Percentiles rank a stretch among this genome's conserved stretches.
These are phyloP conservation scores for Agonopterix alstromeriana DNA, from an alignment of 2,888 invertebrate genomes.

Conservation along the genomic window DNA sequence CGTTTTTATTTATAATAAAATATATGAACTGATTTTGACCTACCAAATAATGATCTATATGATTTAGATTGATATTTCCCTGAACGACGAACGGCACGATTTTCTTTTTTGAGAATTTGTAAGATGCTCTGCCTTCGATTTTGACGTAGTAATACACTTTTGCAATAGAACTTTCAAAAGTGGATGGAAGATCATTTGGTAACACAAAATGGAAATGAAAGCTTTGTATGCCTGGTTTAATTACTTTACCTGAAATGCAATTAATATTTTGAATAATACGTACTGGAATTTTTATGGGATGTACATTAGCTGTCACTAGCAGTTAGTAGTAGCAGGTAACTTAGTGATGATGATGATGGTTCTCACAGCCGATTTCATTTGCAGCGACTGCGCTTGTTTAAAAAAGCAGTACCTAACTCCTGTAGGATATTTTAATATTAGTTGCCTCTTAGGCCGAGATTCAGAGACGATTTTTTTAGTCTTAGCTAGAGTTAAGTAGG, in stretches of 20 bases:
- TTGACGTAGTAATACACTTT: conserved; percentile 47
- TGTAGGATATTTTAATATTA: too few species aligned
- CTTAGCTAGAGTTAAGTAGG: too few species aligned
- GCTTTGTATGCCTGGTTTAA: conserved; percentile 40
- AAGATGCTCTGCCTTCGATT: conserved; percentile 40
- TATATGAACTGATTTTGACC: conserved; percentile 3
- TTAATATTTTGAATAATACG: neutral
- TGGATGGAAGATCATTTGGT: conserved; percentile 51
- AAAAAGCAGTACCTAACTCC: too few species aligned
- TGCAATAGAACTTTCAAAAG: conserved; percentile 50
- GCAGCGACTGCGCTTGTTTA: too few species aligned
- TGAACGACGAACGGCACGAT: conserved; percentile 36
- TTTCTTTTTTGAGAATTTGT: conserved; percentile 30
- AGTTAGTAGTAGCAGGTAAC: too few species aligned
- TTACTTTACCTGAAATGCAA: conserved; percentile 32
- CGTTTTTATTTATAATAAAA: neutral
- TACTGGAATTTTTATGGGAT: neutral
- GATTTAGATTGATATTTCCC: conserved; percentile 46
- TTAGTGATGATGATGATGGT: too few species aligned
- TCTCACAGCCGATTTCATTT: too few species aligned
- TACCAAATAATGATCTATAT: conserved; percentile 42
- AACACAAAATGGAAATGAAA: conserved; percentile 55
- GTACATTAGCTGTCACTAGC: too few species aligned
- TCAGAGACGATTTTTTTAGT: too few species aligned
- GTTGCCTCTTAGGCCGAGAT: too few species aligned